Base-by-base conservation (phyloP, 2,797 vertebrate genomes). In the Pogoniulus pusillus region DNA sequence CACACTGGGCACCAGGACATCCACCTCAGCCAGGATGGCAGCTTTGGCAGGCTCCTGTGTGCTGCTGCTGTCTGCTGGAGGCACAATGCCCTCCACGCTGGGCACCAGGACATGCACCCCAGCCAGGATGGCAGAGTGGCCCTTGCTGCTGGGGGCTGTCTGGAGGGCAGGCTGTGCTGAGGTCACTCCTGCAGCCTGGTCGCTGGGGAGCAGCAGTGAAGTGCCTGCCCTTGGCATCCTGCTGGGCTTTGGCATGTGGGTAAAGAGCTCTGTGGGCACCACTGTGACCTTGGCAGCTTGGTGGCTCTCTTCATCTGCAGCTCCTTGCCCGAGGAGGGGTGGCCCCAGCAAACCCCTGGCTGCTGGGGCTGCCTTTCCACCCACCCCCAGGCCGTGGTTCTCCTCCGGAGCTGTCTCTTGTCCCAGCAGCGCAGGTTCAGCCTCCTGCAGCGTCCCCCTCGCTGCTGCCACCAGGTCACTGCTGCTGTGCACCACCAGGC, bases 11-110 rank as follows among this genome's bases (percentile, higher is more conserved):
- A n/a, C n/a, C n/a, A n/a, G n/a, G n/a, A n/a, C n/a, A n/a, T n/a
- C n/a, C n/a, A n/a, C n/a, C n/a, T n/a, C n/a, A n/a, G n/a, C n/a
- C n/a, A n/a, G n/a, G n/a, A n/a, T n/a, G n/a, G n/a, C n/a, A n/a
- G n/a, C n/a, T n/a, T n/a, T n/a, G n/a, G n/a, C n/a, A n/a, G n/a
- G n/a, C n/a, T n/a, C n/a, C n/a, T n/a, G n/a, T n/a, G n/a, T n/a
- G n/a, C n/a, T n/a, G n/a, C n/a, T n/a, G n/a, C n/a, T n/a, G n/a
- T n/a, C n/a, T n/a, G n/a, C n/a, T n/a, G n/a, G n/a, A n/a, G n/a
- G n/a, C n/a, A n/a, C n/a, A 0, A 0, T 23, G 22, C 1, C 16
- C 35, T 16, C 64, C 3, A 3, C 0, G 1, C 2, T 0, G 0
- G 53, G 19, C 3, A 2, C 39, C 1, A 1, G 1, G 1, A 51